Evolutionary conservation across 2,888 invertebrate species (phyloP), one percentile per base, ranked within the genome.

Genomic region (Bruchidius siliquastri): DNA sequence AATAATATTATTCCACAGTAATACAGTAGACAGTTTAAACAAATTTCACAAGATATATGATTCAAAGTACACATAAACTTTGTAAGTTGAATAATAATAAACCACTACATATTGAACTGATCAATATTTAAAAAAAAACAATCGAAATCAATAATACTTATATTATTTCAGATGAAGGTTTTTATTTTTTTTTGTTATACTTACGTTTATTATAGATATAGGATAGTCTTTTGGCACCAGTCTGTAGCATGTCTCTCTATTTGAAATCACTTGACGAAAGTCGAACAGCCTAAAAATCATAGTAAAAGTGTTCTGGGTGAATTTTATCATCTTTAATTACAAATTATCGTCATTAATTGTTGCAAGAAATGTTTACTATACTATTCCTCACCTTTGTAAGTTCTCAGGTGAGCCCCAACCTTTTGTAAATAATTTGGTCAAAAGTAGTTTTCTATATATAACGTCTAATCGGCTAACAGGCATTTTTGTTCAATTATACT

Each of bases 331-430:
- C 26, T 49, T 13, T n/a, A n/a, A n/a, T n/a, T n/a, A n/a, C n/a
- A n/a, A n/a, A n/a, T 49, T 49, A 49, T 49, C 6, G 18, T 49
- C 18, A 49, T 13, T 49, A 1, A 13, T 49, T 49, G 49, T 8
- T 13, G 18, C 1, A 18, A 49, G 1, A 13, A 49, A 13, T 49
- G 18, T 20, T 71, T 32, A 71, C 71, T 49, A 26, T 71, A n/a
- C 26, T 30, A 26, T 22, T 70, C 73, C 74, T 80, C 78, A 86
- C 96, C 93, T 93, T 87, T 93, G 92, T 74, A 99, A 89, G 86
- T 95, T 94, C 82, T 96, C 95, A 22, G 98, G 96, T 84, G 94
- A 93, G 6, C 98, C 98, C 98, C 98, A 99, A 82, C 98, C 98
- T 89, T 96, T 96, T 0, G 94, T 95, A 84, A 98, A 99, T 86